Evolutionary conservation across 2,113 vertebrate species (phyloP).

Genomic region (Oreochromis aureus): DNA sequence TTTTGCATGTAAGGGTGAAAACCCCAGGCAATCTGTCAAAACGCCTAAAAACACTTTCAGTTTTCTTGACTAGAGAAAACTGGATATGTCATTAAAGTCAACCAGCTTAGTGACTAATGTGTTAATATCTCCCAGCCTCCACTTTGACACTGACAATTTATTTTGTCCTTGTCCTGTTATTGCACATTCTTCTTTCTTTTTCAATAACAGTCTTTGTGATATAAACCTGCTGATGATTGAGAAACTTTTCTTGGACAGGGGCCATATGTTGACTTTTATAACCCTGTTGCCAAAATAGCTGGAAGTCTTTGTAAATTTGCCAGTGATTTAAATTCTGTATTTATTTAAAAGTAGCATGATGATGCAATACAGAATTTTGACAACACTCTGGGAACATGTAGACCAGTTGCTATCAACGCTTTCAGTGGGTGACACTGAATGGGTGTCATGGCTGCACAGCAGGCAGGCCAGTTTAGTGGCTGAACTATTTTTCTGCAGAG

Average conservation of each 20-base stretch:
- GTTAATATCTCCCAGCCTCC: constrained; percentile 25
- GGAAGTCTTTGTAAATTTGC: neutral
- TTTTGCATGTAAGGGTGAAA: neutral
- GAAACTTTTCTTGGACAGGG: neutral
- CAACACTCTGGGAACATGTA: neutral
- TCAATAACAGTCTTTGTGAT: neutral
- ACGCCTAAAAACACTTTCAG: neutral
- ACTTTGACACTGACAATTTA: constrained; percentile 15
- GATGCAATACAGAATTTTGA: neutral
- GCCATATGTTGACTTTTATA: neutral
- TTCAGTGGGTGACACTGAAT: neutral
- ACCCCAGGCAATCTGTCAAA: neutral
- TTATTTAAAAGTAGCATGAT: neutral
- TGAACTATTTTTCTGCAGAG: neutral
- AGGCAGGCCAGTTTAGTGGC: neutral
- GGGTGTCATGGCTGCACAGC: neutral
- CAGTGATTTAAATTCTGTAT: neutral
- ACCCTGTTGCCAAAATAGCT: neutral
- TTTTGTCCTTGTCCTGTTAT: neutral
- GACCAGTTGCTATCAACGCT: neutral
- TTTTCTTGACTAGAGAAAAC: constrained; percentile 34
- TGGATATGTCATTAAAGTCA: constrained; percentile 15
- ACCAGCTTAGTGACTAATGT: constrained; percentile 40
- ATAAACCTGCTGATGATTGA: neutral
- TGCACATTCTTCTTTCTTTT: neutral